These are phyloP conservation scores for Pionites leucogaster DNA, from an alignment of 2,113 vertebrate species.

Conservation along the genomic window DNA sequence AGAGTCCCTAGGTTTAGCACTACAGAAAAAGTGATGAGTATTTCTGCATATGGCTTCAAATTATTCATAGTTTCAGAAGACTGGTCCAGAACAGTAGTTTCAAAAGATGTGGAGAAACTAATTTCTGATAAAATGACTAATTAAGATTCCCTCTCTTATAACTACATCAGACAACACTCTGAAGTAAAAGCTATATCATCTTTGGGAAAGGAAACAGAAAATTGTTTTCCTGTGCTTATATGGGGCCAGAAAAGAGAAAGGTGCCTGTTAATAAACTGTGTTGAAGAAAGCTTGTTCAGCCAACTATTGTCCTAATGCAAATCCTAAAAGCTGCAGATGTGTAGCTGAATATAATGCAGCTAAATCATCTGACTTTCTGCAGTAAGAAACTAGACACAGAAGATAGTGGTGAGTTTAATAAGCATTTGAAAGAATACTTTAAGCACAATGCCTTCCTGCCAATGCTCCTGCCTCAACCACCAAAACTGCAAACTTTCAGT, in stretches of 20 bases:
- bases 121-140: not conserved
- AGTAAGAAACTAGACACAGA: not conserved
- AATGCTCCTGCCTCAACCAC: not conserved
- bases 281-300: not conserved
- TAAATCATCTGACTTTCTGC: not conserved
- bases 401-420: not conserved
- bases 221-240: not conserved
- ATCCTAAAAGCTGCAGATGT: conserved; percentile 27
- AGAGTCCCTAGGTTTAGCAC: not conserved
- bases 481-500: not conserved
- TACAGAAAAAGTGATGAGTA: not conserved
- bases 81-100: not conserved
- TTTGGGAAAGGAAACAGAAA: not conserved
- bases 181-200: not conserved
- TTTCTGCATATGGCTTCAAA: not conserved
- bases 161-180: not conserved
- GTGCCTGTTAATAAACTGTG: not conserved
- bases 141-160: not conserved
- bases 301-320: conserved; percentile 14
- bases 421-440: not conserved
- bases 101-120: not conserved
- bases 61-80: not conserved
- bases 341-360: not conserved
- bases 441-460: not conserved
- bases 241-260: not conserved